Conservation (phyloP, 1,140 invertebrate genomes). For the Daktulosphaira vitifoliae region DNA sequence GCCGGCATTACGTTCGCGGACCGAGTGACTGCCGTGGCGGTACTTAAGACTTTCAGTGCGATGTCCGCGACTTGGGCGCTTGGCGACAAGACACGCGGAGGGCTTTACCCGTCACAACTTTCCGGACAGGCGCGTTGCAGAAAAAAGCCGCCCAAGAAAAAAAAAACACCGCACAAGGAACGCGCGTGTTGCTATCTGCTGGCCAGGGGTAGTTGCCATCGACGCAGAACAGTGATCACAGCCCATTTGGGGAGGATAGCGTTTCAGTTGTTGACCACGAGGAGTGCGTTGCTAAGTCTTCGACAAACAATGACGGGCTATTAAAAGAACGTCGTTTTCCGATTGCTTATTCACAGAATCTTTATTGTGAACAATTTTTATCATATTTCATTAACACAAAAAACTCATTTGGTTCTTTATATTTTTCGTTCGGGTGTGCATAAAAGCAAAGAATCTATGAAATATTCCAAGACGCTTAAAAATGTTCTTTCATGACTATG, state of each 20-base stretch:
- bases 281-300: background rate
- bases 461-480: too few relatives aligned
- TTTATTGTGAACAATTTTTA: too few relatives aligned
- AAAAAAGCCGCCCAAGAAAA: constrained; percentile 26
- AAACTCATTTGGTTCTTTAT: too few relatives aligned
- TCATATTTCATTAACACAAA: too few relatives aligned
- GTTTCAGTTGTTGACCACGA: background rate
- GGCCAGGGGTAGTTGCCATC: background rate
- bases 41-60: constrained; percentile 27
- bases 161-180: background rate
- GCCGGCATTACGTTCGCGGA: constrained; percentile 32
- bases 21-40: constrained; percentile 20
- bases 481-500: too few relatives aligned
- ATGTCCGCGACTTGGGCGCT: constrained; percentile 14
- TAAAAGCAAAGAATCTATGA: too few relatives aligned
- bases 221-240: background rate
- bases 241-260: background rate
- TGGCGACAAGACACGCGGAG: constrained; percentile 28
- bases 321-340: background rate
- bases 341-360: background rate
- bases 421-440: too few relatives aligned
- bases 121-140: constrained; percentile 24
- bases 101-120: constrained; percentile 30
- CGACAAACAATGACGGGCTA: too few relatives aligned
- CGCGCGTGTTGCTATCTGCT: constrained; percentile 1